phyloP scores from a whole-genome alignment of 2,888 invertebrate genomes.

The Altica lythri region DNA sequence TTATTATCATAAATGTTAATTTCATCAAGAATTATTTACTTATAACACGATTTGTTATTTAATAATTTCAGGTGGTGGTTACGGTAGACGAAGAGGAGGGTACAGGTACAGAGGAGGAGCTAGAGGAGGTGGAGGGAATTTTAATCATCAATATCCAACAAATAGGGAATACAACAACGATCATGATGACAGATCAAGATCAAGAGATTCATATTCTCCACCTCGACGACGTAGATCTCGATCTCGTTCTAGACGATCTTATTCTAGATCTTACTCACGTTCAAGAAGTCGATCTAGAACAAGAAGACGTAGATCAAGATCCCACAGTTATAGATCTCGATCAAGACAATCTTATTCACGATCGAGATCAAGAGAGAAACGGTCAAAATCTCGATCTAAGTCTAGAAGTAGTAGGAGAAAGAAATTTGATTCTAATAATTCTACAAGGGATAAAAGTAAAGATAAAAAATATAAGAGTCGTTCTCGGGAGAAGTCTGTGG shows the following conservation, averaged over 20 bases:
- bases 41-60: background rate
- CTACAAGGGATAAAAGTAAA: too few relatives aligned
- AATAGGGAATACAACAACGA: slow-evolving; percentile 62
- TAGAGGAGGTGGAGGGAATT: slow-evolving; percentile 37
- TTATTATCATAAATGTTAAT: too few relatives aligned
- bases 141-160: slow-evolving; percentile 39
- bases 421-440: too few relatives aligned
- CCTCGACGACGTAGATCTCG: slow-evolving; percentile 16
- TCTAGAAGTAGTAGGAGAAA: slow-evolving; percentile 25
- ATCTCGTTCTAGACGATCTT: slow-evolving; percentile 34
- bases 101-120: slow-evolving; percentile 50
- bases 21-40: background rate
- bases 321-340: slow-evolving; percentile 36
- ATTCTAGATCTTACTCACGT: slow-evolving; percentile 30
- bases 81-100: slow-evolving; percentile 37
- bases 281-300: slow-evolving; percentile 43
- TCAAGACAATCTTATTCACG: slow-evolving; percentile 27
- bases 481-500: slow-evolving; percentile 46
- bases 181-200: slow-evolving; percentile 31
- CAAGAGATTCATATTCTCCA: slow-evolving; percentile 16
- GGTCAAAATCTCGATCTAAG: slow-evolving; percentile 18
- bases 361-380: slow-evolving; percentile 37
- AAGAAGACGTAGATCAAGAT: slow-evolving; percentile 48
- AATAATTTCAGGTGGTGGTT: slow-evolving; percentile 27
- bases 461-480: slow-evolving; percentile 19